Conservation (phyloP, 2,797 vertebrate species). For the Siniperca scherzeri region DNA sequence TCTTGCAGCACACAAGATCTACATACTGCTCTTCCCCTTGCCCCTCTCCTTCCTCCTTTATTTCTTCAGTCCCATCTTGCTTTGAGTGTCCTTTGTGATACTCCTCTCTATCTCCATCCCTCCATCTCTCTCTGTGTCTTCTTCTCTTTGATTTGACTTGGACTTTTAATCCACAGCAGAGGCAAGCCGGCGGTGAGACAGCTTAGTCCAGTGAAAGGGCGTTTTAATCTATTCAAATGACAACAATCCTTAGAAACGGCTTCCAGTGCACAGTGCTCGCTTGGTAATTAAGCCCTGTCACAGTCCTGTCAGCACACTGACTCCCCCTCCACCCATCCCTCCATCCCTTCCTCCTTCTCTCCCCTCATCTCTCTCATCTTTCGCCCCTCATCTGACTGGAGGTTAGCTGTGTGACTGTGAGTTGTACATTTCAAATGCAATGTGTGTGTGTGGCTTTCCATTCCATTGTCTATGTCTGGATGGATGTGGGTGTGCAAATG, state of each 20-base stretch:
- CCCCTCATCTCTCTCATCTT: conserved; percentile 62
- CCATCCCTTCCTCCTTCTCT: conserved; percentile 22
- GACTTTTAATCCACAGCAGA: conserved; percentile 76
- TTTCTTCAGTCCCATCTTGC: conserved; percentile 2
- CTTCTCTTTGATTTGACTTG: conserved; percentile 52
- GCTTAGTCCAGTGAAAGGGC: conserved; percentile 77
- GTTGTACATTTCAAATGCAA: conserved; percentile 44
- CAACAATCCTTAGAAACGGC: conserved; percentile 81
- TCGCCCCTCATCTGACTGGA: conserved; percentile 52
- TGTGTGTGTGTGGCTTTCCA: conserved; percentile 25
- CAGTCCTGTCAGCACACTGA: conserved; percentile 76
- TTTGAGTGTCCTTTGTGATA: conserved; percentile 31
- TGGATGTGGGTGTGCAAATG: background rate
- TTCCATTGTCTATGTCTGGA: conserved; percentile 1
- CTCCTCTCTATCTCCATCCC: conserved; percentile 35
- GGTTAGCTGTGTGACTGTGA: conserved; percentile 54
- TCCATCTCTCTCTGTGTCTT: conserved; percentile 33
- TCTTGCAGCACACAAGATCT: conserved; percentile 25
- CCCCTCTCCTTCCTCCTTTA: background rate
- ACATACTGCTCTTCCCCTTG: conserved; percentile 5
- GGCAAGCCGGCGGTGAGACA: conserved; percentile 64
- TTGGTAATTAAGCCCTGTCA: conserved; percentile 86
- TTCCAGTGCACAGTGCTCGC: conserved; percentile 65
- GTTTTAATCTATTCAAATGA: conserved; percentile 84
- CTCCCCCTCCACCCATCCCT: conserved; percentile 31